Conservation (phyloP, 2,113 vertebrate genomes). For the Varanus komodoensis region DNA sequence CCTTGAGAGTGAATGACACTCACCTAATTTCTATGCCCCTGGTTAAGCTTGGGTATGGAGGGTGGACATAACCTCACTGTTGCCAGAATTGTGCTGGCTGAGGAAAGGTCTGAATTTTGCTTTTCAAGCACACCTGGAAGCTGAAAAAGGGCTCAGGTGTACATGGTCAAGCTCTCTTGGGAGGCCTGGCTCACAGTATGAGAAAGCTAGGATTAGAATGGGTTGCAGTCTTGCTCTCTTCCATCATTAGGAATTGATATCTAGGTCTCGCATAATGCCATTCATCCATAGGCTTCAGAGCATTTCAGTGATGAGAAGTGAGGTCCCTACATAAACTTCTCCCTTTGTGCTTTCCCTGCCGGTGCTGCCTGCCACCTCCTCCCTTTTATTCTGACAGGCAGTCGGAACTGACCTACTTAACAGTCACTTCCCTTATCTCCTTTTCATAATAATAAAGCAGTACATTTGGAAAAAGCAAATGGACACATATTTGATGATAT, state of each 20-base stretch:
- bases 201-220: neutral
- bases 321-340: slow-evolving; percentile 18
- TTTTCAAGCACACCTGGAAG: neutral
- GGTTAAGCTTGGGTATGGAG: neutral
- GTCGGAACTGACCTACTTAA: slow-evolving; percentile 31
- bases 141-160: too few relatives aligned
- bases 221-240: neutral
- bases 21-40: neutral
- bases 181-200: neutral
- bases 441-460: slow-evolving; percentile 33
- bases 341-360: slow-evolving; percentile 1
- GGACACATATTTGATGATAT: slow-evolving; percentile 32
- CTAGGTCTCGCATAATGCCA: neutral
- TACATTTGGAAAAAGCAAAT: slow-evolving; percentile 18
- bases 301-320: neutral
- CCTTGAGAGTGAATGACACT: too few relatives aligned
- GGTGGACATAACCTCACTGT: neutral
- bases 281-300: neutral
- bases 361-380: neutral
- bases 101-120: too few relatives aligned
- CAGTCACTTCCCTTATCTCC: slow-evolving; percentile 30
- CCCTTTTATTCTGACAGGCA: slow-evolving; percentile 13
- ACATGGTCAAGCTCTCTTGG: neutral
- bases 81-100: neutral
- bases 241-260: neutral